phyloP scores from a whole-genome alignment of 1,140 invertebrate species.

The Calliopsis andreniformis region DNA sequence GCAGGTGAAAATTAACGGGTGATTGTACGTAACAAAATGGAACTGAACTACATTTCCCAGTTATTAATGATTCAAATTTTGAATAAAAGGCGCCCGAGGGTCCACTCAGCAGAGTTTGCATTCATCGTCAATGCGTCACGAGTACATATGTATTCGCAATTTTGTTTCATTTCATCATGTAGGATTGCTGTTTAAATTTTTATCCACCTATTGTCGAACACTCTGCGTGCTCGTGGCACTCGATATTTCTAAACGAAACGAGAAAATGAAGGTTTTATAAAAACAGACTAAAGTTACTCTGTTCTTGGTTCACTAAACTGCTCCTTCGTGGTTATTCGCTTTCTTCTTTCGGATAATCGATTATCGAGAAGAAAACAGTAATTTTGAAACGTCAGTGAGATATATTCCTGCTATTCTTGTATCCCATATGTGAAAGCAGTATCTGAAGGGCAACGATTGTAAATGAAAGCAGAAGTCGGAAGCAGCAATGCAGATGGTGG shows the following conservation, averaged over 20 bases:
- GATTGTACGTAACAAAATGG: too few species aligned
- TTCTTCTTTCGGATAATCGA: background rate
- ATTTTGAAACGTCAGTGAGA: background rate
- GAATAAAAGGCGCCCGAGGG: too few species aligned
- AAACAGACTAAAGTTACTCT: background rate
- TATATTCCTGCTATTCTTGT: background rate
- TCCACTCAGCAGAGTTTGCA: too few species aligned
- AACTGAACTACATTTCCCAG: too few species aligned
- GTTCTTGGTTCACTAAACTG: background rate
- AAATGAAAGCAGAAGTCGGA: constrained; percentile 53
- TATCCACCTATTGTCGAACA: too few species aligned
- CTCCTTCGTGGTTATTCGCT: background rate
- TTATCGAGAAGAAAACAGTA: background rate
- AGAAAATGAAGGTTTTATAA: background rate
- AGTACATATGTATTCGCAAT: too few species aligned
- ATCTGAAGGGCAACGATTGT: background rate
- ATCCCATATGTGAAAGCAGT: background rate
- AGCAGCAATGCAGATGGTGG: constrained; percentile 68
- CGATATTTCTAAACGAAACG: background rate
- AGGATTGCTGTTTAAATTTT: too few species aligned
- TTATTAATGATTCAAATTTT: too few species aligned
- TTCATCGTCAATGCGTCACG: too few species aligned
- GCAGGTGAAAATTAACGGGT: too few species aligned
- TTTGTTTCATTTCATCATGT: too few species aligned
- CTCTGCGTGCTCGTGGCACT: background rate